These are phyloP conservation scores for Hybos culiciformis DNA, from an alignment of 2,888 invertebrate species.

Conservation along the genomic window DNA sequence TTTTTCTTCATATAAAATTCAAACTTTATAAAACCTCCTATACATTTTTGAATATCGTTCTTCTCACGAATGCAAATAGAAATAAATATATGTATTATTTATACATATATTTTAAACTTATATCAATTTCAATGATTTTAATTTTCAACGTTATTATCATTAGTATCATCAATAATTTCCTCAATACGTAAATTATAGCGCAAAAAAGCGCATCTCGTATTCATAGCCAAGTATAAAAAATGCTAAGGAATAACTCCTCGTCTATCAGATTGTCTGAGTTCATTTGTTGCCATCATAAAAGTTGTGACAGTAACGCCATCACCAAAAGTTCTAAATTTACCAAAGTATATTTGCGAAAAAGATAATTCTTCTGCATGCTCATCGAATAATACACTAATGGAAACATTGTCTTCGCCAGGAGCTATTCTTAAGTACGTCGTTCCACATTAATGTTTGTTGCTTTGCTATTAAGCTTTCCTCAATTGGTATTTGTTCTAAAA, in stretches of 20 bases:
- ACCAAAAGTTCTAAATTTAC: constrained; percentile 22
- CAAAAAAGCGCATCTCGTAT: constrained; percentile 23
- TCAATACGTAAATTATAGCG: constrained; percentile 10
- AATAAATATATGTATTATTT: too few relatives aligned
- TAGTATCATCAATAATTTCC: constrained; percentile 20
- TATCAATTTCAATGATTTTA: too few relatives aligned
- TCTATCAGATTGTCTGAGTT: constrained; percentile 17
- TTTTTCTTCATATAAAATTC: too few relatives aligned
- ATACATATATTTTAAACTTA: too few relatives aligned
- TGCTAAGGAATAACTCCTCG: constrained; percentile 23
- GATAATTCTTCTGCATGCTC: constrained; percentile 32
- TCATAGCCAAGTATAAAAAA: constrained; percentile 30
- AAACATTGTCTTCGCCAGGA: constrained; percentile 21
- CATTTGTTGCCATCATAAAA: constrained; percentile 14
- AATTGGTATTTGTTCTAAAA: constrained; percentile 10
- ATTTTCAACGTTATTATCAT: too few relatives aligned
- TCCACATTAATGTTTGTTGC: constrained; percentile 23
- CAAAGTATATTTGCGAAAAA: constrained; percentile 31
- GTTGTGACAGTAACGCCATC: constrained; percentile 13
- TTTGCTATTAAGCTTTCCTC: constrained; percentile 17
- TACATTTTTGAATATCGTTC: too few relatives aligned
- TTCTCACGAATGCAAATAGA: too few relatives aligned
- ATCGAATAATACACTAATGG: constrained; percentile 25
- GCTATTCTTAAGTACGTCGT: constrained; percentile 23
- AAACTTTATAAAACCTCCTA: too few relatives aligned